Percentiles rank a stretch among this genome's conserved stretches.
Conservation (phyloP, 2,113 vertebrate genomes). For the Athene cunicularia region DNA sequence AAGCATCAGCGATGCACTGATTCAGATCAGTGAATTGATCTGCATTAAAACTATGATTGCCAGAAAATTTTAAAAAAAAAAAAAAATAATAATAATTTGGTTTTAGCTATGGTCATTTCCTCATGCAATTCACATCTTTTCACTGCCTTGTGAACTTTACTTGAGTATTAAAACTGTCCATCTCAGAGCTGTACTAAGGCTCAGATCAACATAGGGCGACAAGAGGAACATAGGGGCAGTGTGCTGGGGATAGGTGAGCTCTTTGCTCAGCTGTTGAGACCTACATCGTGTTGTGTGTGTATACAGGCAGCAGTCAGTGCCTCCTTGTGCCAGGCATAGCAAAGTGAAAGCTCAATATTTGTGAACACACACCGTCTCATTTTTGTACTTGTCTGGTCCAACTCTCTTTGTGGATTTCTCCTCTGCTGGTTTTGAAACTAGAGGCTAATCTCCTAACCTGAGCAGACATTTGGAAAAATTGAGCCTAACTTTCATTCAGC, state of each 20-base stretch:
- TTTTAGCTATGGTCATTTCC: neutral
- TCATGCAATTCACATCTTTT: neutral
- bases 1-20: neutral
- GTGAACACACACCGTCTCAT: neutral
- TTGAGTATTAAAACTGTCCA: neutral
- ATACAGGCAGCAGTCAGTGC: neutral
- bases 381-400: neutral
- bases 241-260: neutral
- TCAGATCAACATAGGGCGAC: neutral
- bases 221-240: accelerated
- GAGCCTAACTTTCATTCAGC: neutral
- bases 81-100: neutral
- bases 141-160: neutral
- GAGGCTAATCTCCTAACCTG: neutral
- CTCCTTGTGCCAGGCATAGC: neutral
- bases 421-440: neutral
- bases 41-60: neutral
- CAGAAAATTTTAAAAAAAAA: neutral
- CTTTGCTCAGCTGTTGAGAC: neutral
- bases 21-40: neutral
- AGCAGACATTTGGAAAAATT: neutral
- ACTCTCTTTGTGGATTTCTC: neutral
- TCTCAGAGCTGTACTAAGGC: neutral
- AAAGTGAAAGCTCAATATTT: neutral
- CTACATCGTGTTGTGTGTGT: neutral